phyloP scores from a whole-genome alignment of 2,797 vertebrate genomes.

The Characodon lateralis region DNA sequence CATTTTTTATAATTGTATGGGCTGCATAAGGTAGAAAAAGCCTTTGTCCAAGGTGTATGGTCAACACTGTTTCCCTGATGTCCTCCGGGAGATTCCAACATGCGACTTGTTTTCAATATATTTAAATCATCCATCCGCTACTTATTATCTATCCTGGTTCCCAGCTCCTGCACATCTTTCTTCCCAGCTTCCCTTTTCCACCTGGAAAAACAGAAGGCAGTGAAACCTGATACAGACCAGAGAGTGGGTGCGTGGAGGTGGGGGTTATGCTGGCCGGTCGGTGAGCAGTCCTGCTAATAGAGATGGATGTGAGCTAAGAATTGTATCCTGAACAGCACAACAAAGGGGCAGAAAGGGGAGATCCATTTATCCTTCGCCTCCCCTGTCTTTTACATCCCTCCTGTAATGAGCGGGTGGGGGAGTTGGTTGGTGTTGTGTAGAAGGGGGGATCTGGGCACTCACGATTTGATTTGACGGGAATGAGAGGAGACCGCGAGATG shows the following conservation, averaged over 20 bases:
- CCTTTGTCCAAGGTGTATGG: background rate
- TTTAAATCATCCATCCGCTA: slow-evolving; percentile 63
- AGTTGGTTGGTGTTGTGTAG: no score
- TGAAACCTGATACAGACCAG: slow-evolving; percentile 74
- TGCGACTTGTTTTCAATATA: slow-evolving; percentile 52
- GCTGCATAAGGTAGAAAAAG: background rate
- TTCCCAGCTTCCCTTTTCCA: slow-evolving; percentile 54
- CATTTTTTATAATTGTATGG: background rate
- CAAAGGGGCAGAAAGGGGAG: slow-evolving; percentile 31
- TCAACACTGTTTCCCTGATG: background rate
- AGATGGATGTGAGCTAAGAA: slow-evolving; percentile 80
- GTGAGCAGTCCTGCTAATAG: slow-evolving; percentile 77
- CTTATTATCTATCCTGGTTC: slow-evolving; percentile 23
- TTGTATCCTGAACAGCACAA: slow-evolving; percentile 61
- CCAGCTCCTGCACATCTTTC: slow-evolving; percentile 37
- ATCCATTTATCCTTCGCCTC: slow-evolving; percentile 66
- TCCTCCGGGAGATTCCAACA: slow-evolving; percentile 45
- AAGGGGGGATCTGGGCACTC: slow-evolving; percentile 28
- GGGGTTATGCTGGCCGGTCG: slow-evolving; percentile 58
- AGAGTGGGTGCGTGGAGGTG: slow-evolving; percentile 18
- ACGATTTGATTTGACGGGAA: slow-evolving; percentile 45
- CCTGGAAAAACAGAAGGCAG: slow-evolving; percentile 77
- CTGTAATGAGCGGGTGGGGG: slow-evolving; percentile 52
- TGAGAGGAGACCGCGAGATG: slow-evolving; percentile 23
- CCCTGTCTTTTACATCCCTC: slow-evolving; percentile 49